Evolutionary conservation across 2,797 vertebrate genomes (phyloP).

Genomic region (Siniperca undulata): DNA sequence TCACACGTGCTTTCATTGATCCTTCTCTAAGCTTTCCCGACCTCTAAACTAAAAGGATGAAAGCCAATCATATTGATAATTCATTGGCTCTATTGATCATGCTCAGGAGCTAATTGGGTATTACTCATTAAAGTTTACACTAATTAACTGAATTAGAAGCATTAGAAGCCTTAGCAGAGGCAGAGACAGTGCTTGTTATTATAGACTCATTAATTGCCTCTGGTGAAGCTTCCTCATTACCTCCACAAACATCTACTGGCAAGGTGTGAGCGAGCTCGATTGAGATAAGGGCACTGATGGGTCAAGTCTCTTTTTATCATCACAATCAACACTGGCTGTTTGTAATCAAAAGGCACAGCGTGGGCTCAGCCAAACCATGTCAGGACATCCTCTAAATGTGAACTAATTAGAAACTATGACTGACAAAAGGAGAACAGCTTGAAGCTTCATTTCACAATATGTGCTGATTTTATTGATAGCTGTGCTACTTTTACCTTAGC

Average conservation of each 20-base stretch:
- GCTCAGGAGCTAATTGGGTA: slow-evolving; percentile 69
- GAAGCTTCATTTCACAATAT: slow-evolving; percentile 56
- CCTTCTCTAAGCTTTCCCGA: slow-evolving; percentile 8
- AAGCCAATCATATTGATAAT: slow-evolving; percentile 65
- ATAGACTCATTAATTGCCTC: slow-evolving; percentile 67
- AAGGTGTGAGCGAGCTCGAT: slow-evolving; percentile 23
- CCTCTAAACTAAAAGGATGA: slow-evolving; percentile 63
- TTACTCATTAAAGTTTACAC: slow-evolving; percentile 65
- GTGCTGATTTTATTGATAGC: slow-evolving; percentile 38
- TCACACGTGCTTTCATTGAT: slow-evolving; percentile 35
- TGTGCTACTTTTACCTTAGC: slow-evolving; percentile 25
- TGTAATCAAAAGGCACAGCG: slow-evolving; percentile 66
- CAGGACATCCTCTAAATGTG: slow-evolving; percentile 59
- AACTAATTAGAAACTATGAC: slow-evolving; percentile 73
- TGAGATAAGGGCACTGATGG: slow-evolving; percentile 32
- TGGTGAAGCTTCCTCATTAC: slow-evolving; percentile 67
- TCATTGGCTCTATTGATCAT: slow-evolving; percentile 65
- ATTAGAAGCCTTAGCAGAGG: slow-evolving; percentile 32
- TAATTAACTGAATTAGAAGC: slow-evolving; percentile 66
- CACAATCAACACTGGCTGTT: slow-evolving; percentile 61
- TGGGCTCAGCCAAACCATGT: slow-evolving; percentile 55
- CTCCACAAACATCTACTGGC: slow-evolving; percentile 53
- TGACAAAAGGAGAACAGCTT: slow-evolving; percentile 68
- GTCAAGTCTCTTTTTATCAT: slow-evolving; percentile 67
- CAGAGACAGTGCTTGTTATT: slow-evolving; percentile 49